These are phyloP conservation scores for Anagyrus pseudococci DNA, from an alignment of 2,888 invertebrate species.

Conservation along the genomic window DNA sequence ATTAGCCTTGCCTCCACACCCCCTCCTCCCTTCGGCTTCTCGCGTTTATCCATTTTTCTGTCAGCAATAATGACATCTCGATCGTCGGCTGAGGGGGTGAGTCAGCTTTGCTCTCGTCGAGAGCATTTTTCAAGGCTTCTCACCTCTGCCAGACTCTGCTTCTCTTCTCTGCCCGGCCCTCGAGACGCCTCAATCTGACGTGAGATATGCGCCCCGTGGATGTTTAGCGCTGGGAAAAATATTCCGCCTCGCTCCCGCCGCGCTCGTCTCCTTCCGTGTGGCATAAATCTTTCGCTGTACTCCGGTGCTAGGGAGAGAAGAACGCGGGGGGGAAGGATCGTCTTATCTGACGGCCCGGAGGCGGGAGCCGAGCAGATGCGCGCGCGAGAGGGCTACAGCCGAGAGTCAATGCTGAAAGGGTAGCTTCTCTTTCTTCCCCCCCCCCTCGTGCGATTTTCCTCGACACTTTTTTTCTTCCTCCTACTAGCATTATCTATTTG, in stretches of 20 bases:
- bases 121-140: constrained; percentile 40
- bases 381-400: background rate
- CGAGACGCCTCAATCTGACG: constrained; percentile 39
- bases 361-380: constrained; percentile 11
- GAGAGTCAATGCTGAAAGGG: constrained; percentile 32
- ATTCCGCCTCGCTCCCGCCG: constrained; percentile 26
- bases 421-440: constrained; percentile 11
- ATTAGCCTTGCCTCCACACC: no score
- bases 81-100: constrained; percentile 20
- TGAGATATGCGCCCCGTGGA: constrained; percentile 38
- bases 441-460: no score
- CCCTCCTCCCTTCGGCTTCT: no score
- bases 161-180: constrained; percentile 13
- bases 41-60: constrained; percentile 42
- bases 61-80: constrained; percentile 39
- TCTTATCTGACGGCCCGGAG: constrained; percentile 34
- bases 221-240: constrained; percentile 39
- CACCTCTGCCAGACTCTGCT: constrained; percentile 14
- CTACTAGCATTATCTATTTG: no score
- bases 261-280: constrained; percentile 18
- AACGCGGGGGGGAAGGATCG: constrained; percentile 11
- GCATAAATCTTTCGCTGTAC: constrained; percentile 2
- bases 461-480: no score
- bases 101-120: background rate
- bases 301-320: constrained; percentile 24